Evolutionary conservation across 2,888 invertebrate genomes (phyloP).

Genomic region (Leptinotarsa peninsularis): DNA sequence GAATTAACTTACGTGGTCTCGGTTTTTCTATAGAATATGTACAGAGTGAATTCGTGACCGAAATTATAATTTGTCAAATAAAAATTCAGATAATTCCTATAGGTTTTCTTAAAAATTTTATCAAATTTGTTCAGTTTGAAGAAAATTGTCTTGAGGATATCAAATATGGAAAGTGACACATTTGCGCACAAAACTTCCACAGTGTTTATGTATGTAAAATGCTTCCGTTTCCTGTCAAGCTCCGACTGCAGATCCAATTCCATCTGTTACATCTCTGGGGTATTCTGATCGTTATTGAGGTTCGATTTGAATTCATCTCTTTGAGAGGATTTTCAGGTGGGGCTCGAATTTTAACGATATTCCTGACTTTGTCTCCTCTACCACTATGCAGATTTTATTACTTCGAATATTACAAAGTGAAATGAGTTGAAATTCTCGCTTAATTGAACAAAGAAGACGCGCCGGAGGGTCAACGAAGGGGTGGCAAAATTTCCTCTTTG

Average conservation of each 20-base stretch:
- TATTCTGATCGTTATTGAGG: constrained; percentile 1
- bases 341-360: background rate
- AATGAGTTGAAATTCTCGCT: constrained; percentile 9
- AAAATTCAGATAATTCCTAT: too few relatives aligned
- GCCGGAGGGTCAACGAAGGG: constrained; percentile 7
- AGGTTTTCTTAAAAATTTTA: too few relatives aligned
- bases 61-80: too few relatives aligned
- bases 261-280: background rate
- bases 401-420: constrained; percentile 5
- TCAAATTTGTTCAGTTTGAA: too few relatives aligned
- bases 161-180: too few relatives aligned
- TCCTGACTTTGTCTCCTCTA: constrained; percentile 16
- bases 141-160: too few relatives aligned
- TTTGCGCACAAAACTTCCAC: too few relatives aligned
- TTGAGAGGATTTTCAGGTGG: background rate
- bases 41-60: too few relatives aligned
- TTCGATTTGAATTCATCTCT: background rate
- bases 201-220: too few relatives aligned
- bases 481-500: constrained; percentile 8
- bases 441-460: constrained; percentile 22
- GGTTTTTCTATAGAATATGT: too few relatives aligned
- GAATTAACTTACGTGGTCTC: too few relatives aligned
- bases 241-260: background rate
- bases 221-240: background rate
- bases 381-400: constrained; percentile 25